These are phyloP conservation scores for Epinephelus fuscoguttatus DNA, from an alignment of 2,113 vertebrate genomes.

Conservation along the genomic window DNA sequence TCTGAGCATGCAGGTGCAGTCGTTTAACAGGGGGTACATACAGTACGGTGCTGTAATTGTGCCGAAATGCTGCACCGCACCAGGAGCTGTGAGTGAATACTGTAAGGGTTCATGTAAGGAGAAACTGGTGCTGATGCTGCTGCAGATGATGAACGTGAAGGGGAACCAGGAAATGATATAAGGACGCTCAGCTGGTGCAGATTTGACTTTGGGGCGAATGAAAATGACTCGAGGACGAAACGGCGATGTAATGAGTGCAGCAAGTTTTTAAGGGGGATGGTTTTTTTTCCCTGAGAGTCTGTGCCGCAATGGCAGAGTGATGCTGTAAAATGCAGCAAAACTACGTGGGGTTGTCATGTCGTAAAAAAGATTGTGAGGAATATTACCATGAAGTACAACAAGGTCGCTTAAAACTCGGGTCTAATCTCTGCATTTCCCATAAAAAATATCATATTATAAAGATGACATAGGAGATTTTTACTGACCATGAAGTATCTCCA, in stretches of 20 bases:
- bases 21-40: conserved; percentile 7
- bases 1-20: neutral
- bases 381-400: neutral
- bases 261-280: conserved; percentile 47
- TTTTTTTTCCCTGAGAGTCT: no score
- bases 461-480: neutral
- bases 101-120: conserved; percentile 65
- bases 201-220: conserved; percentile 33
- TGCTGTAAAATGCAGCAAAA: conserved; percentile 52
- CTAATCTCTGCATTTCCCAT: neutral
- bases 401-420: neutral
- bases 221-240: conserved; percentile 26
- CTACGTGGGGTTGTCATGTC: neutral
- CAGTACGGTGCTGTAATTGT: conserved; percentile 27
- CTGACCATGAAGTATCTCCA: neutral
- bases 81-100: conserved; percentile 39
- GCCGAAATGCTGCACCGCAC: conserved; percentile 44
- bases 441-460: neutral
- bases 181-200: conserved; percentile 47
- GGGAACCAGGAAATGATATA: conserved; percentile 46
- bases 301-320: conserved; percentile 25
- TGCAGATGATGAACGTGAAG: conserved; percentile 29
- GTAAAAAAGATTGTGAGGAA: neutral
- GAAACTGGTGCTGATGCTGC: conserved; percentile 43
- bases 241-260: conserved; percentile 25